These are phyloP conservation scores for Pongo pygmaeus DNA, from an alignment of 2,113 vertebrate species.

Conservation along the genomic window DNA sequence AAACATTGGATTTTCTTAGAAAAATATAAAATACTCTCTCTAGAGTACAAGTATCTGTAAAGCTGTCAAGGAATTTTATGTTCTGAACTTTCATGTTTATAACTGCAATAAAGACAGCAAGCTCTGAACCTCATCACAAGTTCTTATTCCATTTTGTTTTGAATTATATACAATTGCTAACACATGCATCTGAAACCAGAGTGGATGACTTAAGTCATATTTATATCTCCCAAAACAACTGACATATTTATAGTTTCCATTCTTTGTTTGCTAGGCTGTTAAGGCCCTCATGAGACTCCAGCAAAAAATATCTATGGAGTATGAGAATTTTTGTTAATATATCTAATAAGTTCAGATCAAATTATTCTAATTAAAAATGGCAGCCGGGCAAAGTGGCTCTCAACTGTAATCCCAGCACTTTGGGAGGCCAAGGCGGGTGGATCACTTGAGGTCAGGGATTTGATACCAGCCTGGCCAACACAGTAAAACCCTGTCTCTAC, in stretches of 20 bases:
- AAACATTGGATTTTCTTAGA: background rate
- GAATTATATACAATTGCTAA: conserved; percentile 20
- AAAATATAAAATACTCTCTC: background rate
- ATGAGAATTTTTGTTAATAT: background rate
- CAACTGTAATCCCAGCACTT: too few species aligned
- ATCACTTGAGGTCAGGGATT: too few species aligned
- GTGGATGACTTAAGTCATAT: background rate
- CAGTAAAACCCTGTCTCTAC: too few species aligned
- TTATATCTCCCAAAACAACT: background rate
- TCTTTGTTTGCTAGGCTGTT: background rate
- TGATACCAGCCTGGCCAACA: too few species aligned
- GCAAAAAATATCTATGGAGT: background rate
- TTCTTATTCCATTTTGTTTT: conserved; percentile 11
- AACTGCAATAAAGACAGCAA: background rate
- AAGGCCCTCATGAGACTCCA: background rate
- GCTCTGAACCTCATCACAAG: background rate
- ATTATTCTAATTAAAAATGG: conserved; percentile 47
- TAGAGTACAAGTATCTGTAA: background rate
- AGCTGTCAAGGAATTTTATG: background rate
- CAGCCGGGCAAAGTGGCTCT: too few species aligned
- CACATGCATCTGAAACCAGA: background rate
- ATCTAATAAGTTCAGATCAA: background rate
- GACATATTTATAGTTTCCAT: background rate
- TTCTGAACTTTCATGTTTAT: background rate
- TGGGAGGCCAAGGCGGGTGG: too few species aligned